Conservation (phyloP, 2,797 vertebrate genomes). For the Emys orbicularis region DNA sequence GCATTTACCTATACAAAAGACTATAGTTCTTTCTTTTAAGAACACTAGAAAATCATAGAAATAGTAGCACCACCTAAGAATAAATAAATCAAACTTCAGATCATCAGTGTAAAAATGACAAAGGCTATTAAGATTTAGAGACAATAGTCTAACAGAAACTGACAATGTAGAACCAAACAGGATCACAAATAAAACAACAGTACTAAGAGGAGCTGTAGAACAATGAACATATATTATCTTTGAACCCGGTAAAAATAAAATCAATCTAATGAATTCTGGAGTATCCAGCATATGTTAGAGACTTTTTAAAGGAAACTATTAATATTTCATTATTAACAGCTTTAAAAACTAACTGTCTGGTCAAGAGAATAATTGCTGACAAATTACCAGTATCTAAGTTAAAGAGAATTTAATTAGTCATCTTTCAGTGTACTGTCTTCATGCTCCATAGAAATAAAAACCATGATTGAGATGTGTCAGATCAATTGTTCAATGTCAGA, state of each 20-base stretch:
- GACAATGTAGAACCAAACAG: neutral
- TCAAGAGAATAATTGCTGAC: slow-evolving; percentile 39
- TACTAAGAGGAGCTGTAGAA: neutral
- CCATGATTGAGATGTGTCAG: slow-evolving; percentile 16
- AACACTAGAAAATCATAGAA: neutral
- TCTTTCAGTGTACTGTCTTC: slow-evolving; percentile 26
- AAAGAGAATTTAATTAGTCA: slow-evolving; percentile 42
- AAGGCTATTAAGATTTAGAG: neutral
- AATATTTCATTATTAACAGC: neutral
- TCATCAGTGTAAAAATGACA: neutral
- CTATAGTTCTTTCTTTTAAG: neutral
- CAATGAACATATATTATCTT: neutral
- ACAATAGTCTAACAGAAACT: neutral
- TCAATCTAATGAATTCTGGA: slow-evolving; percentile 8
- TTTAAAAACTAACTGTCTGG: neutral
- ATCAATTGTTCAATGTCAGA: slow-evolving; percentile 19
- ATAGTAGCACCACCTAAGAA: neutral
- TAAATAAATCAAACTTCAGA: accelerated
- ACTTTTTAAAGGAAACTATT: neutral
- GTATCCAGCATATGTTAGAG: neutral
- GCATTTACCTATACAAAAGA: neutral
- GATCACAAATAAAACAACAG: neutral
- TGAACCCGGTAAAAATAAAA: neutral
- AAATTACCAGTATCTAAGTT: slow-evolving; percentile 65
- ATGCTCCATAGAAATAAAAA: slow-evolving; percentile 42